Base-by-base conservation (phyloP, 2,797 vertebrate genomes). In the Manis javanica region DNA sequence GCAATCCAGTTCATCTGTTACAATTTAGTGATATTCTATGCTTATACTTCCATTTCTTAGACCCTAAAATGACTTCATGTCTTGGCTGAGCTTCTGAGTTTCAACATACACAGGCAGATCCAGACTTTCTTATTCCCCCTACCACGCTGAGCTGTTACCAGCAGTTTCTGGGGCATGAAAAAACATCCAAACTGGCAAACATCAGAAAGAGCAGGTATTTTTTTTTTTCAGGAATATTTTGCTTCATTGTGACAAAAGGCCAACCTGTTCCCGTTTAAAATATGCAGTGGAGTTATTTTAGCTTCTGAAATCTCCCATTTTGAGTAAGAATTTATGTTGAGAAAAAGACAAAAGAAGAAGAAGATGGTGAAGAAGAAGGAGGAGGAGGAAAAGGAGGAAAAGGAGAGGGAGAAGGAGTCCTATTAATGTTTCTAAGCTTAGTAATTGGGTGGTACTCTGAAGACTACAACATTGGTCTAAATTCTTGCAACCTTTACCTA, bases 1-100 rank as follows among this genome's bases (percentile, higher is more conserved):
- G 75, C 42, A 89, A 89, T 96, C 86, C 97, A 96, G 86, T 94
- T 96, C 96, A 97, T 97, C 96, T 98, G 97, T 95, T 97, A 95
- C 42, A 87, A 90, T 84, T 97, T 97, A 97, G 95, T 89, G 87
- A 95, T 92, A 90, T 94, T 94, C 92, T 96, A 87, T 92, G 95
- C 64, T 81, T 95, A 74, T 51, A 23, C 51, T 97, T 95, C 78
- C 69, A 90, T 88, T 92, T 96, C 83, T 85, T 88, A 93, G 96
- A 95, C 94, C 93, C 90, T 96, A 71, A 88, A 89, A 95, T 96
- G 97, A 97, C 91, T 96, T 97, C 93, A 95, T 87, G 42, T 89
- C 86, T 97, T 98, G 97, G 97, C 92, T 19, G 53, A 77, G 78
- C 59, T 79, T 96, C 75, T 81, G 49, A 87, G 71, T 92, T 95